A percentile compares a stretch with the other conserved stretches of the same genome.
Conservation (phyloP, 2,888 invertebrate species). For the Chymomyza fuscimana region DNA sequence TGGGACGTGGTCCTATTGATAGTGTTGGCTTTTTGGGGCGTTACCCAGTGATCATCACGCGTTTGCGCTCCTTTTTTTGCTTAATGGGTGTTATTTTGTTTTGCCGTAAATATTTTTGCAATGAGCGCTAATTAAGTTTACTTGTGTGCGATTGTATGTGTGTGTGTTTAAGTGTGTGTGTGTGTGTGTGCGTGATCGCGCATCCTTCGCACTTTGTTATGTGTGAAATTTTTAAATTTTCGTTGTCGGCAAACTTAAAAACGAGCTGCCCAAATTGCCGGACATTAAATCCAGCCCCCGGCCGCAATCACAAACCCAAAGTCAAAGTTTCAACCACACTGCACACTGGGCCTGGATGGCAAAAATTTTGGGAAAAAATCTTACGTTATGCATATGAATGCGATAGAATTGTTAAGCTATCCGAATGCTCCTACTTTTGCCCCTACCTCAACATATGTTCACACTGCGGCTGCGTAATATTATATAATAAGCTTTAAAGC, state of each 20-base stretch:
- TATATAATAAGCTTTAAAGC: too few species aligned
- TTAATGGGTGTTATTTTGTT: constrained; percentile 77
- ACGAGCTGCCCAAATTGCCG: constrained; percentile 58
- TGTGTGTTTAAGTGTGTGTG: constrained; percentile 48
- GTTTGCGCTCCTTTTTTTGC: constrained; percentile 68
- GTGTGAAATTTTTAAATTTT: constrained; percentile 71
- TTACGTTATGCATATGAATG: too few species aligned
- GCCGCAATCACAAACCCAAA: neutral
- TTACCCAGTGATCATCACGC: constrained; percentile 78
- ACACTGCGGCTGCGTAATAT: too few species aligned
- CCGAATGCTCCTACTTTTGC: too few species aligned
- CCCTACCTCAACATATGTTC: too few species aligned
- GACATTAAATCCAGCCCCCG: constrained; percentile 51
- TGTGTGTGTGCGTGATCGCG: constrained; percentile 37
- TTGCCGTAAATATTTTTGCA: constrained; percentile 74
- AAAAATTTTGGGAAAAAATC: too few species aligned
- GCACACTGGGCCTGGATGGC: too few species aligned
- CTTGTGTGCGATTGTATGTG: constrained; percentile 43
- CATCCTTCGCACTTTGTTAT: constrained; percentile 74
- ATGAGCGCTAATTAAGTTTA: constrained; percentile 76
- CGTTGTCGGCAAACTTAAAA: constrained; percentile 62
- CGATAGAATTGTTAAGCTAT: too few species aligned
- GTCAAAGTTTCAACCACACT: neutral
- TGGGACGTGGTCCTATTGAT: constrained; percentile 22
- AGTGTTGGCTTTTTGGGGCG: constrained; percentile 68